Base-by-base conservation (phyloP, 2,888 invertebrate genomes). In the Zaprionus bogoriensis region DNA sequence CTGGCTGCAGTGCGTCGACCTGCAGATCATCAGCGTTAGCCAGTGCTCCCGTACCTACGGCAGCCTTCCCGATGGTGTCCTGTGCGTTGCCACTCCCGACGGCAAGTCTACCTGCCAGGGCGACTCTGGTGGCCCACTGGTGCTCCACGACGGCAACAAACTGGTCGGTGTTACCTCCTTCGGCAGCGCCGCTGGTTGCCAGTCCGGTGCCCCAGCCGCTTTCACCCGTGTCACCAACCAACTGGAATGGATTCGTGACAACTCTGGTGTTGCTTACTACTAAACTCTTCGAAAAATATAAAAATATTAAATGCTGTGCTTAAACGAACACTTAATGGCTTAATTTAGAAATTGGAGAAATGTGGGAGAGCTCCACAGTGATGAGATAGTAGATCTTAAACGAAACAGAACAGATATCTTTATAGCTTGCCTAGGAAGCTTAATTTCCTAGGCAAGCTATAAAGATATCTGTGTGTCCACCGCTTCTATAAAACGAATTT, bases 41-140 rank as follows among this genome's bases (percentile, higher is more conserved):
- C 23, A 91, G 89, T 81, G 86, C 77, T 90, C 90, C 0, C 89
- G 89, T 61, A 88, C 87, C 46, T 90, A 90, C 39, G 90, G 89
- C 22, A 87, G 89, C 14, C 67, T 71, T 6, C 54, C 61, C 12
- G 69, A 64, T 2, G 30, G 59, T 2, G 63, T 53, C 7, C 38
- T 82, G 12, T 84, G 84, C 17, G 69, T 74, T 19, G 44, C 42
- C 3, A 69, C 71, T 32, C 60, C 73, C 28, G 60, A 61, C 4
- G 70, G 76, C 30, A 77, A 48, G 22, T 69, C 73, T 17, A 78
- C 81, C 19, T 83, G 82, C 59, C 22, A 36, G 4, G 87, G 84
- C 2, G 84, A 84, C 20, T 84, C 87, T 3, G 84, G 84, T 10
- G 87, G 82, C 6, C 82, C 82, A 41, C 50, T 83, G 55, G 82